Evolutionary conservation across 1,140 invertebrate species (phyloP).

Genomic region (Aphaenogaster rudis): DNA sequence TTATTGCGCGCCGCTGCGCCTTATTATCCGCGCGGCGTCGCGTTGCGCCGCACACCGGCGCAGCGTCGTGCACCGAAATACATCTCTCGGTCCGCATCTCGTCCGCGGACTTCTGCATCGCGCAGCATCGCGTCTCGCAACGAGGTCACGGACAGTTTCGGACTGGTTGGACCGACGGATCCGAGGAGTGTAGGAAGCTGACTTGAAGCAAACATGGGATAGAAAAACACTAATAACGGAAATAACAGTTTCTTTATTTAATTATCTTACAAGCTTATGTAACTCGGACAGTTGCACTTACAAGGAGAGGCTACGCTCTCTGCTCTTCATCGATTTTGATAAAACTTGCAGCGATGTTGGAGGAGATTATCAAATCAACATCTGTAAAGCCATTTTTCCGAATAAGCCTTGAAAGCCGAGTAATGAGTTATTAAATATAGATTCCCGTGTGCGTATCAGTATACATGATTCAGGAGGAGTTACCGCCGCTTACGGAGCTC

Average conservation of each 20-base stretch:
- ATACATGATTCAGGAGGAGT: no score
- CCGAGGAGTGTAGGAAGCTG: background rate
- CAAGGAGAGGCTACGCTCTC: no score
- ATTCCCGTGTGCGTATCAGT: no score
- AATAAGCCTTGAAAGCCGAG: no score
- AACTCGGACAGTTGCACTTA: background rate
- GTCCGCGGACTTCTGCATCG: constrained; percentile 3
- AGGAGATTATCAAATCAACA: no score
- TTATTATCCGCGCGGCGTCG: constrained; percentile 65
- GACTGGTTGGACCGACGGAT: background rate
- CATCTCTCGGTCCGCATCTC: constrained; percentile 6
- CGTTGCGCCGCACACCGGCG: background rate
- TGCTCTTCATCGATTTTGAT: no score
- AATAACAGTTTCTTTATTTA: background rate
- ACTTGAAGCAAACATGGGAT: background rate
- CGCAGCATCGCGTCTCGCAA: constrained; percentile 27
- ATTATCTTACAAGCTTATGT: background rate
- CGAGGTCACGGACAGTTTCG: constrained; percentile 9
- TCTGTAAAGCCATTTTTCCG: no score
- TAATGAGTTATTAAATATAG: no score
- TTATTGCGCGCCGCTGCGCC: constrained; percentile 68
- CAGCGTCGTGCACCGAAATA: constrained; percentile 40
- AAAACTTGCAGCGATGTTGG: no score
- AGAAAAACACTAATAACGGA: background rate
- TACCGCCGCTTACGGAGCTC: no score